Evolutionary conservation across 2,797 vertebrate genomes (phyloP), one percentile per base, ranked within the genome.

Genomic region (Natrix natrix): DNA sequence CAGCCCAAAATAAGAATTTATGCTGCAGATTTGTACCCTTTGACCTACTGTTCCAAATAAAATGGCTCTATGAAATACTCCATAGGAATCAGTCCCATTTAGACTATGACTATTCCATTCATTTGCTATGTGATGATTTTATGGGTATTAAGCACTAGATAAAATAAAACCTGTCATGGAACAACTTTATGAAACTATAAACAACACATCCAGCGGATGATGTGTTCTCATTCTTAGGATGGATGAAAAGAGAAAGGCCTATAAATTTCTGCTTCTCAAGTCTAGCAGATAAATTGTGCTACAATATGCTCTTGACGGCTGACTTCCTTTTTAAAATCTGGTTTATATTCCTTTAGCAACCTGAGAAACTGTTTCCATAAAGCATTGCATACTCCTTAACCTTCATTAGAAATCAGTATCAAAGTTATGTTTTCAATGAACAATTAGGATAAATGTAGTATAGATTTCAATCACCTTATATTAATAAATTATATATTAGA

Each of bases 171-270:
- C 98, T 98, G 98, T 98, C 98, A 98, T 94, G 95, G 92, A 98
- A 98, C 97, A 97, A 97, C 97, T 98, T 98, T 99, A 99, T 98
- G 98, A 98, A 99, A 98, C 98, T 98, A 98, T 98, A 98, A 98
- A 98, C 97, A 98, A 98, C 88, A 14, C 59, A 94, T 93, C 94
- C 96, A 97, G 96, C 91, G 96, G 97, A 97, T 97, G 96, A 98
- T 97, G 97, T 97, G 90, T 92, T 96, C 93, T 97, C 95, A 96
- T 93, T 97, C 96, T 94, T 91, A 94, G 93, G 96, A 94, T 97
- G 95, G 97, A 94, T 95, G 92, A 96, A 97, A 97, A 96, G 95
- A 96, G 94, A 97, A 96, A 95, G 94, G 96, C 24, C 74, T 94
- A 96, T 98, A 98, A 98, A 97, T 98, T 96, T 96, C 59, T 52